Evolutionary conservation across 2,888 invertebrate species (phyloP).

Genomic region (Oligia fasciuncula): DNA sequence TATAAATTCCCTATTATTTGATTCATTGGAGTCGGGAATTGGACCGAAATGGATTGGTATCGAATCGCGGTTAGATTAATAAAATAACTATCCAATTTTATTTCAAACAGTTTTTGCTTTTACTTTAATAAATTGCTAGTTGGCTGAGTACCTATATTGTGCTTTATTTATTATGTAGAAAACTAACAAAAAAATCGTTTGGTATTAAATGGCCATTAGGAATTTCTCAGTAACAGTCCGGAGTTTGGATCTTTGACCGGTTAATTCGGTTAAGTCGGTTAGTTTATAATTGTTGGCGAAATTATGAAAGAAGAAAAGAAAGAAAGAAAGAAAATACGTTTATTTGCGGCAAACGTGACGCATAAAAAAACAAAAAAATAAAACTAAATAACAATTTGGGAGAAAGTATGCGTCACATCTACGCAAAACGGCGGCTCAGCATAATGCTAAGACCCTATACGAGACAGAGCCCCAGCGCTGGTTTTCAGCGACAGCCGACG

Average conservation of each 20-base stretch:
- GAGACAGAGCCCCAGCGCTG: no score
- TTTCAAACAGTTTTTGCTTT: constrained; percentile 2
- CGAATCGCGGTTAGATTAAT: constrained; percentile 8
- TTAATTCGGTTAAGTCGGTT: no score
- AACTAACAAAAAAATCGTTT: neutral
- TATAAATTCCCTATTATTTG: constrained; percentile 15
- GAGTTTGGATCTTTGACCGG: neutral
- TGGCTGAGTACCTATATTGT: neutral
- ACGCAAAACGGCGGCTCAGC: no score
- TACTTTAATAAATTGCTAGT: neutral
- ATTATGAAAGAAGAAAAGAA: neutral
- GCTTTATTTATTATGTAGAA: neutral
- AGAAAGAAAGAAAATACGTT: no score
- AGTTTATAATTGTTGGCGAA: neutral
- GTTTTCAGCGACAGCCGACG: no score
- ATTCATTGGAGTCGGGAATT: constrained; percentile 38
- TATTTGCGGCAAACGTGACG: no score
- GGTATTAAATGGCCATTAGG: neutral
- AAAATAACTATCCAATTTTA: constrained; percentile 15
- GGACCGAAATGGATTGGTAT: constrained; percentile 36
- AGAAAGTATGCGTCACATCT: no score
- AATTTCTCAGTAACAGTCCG: neutral
- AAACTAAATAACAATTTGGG: no score
- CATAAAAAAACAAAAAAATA: no score
- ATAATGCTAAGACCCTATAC: no score